phyloP scores from a whole-genome alignment of 1,140 invertebrate species.

The Caenorhabditis remanei region DNA sequence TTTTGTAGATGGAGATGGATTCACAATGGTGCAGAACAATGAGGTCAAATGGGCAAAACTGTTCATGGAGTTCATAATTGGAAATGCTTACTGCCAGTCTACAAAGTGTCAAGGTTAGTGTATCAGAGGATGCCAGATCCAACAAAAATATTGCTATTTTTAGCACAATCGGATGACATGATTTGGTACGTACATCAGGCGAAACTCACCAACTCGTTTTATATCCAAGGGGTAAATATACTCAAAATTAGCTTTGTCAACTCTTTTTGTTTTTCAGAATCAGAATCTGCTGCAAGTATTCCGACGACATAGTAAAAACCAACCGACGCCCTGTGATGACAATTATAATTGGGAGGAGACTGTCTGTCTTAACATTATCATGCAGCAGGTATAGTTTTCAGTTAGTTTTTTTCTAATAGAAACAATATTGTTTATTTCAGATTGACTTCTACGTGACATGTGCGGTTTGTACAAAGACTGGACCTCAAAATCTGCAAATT shows the following conservation, averaged over 20 bases:
- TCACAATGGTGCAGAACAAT: slow-evolving; percentile 63
- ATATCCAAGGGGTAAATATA: slow-evolving; percentile 55
- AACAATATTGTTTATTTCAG: slow-evolving; percentile 74
- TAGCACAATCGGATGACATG: slow-evolving; percentile 73
- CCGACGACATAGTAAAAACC: slow-evolving; percentile 93
- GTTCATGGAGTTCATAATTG: slow-evolving; percentile 70
- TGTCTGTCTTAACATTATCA: slow-evolving; percentile 96
- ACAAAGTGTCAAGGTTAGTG: slow-evolving; percentile 56
- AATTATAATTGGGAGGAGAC: slow-evolving; percentile 99
- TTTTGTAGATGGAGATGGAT: slow-evolving; percentile 63
- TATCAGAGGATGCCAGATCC: too few species aligned
- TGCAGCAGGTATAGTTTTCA: slow-evolving; percentile 85
- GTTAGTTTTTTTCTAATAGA: not conserved
- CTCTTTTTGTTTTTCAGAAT: slow-evolving; percentile 39
- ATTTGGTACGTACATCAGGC: slow-evolving; percentile 68
- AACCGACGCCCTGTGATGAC: slow-evolving; percentile 90
- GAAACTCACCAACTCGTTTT: slow-evolving; percentile 59
- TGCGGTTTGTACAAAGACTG: slow-evolving; percentile 96
- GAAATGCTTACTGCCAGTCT: slow-evolving; percentile 51
- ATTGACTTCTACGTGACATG: slow-evolving; percentile 96
- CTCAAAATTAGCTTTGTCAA: not conserved
- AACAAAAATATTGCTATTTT: too few species aligned
- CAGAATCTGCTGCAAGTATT: slow-evolving; percentile 81
- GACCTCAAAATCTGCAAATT: slow-evolving; percentile 94
- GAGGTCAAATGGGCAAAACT: slow-evolving; percentile 70